phyloP scores from a whole-genome alignment of 2,888 invertebrate genomes.

The Stictocephala bisonia region DNA sequence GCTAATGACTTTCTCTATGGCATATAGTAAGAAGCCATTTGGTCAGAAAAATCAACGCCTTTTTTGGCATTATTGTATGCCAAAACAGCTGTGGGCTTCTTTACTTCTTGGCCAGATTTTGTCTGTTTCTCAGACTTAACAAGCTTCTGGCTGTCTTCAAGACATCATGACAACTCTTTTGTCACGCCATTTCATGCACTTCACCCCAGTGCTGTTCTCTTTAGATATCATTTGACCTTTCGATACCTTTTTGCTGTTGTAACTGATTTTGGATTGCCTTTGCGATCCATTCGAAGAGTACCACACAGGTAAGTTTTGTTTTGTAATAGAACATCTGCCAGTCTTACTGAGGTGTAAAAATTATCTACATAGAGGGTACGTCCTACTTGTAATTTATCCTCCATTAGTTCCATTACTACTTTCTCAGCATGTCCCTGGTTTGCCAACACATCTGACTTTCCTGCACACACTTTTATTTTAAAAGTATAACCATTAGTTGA shows the following conservation, averaged over 20 bases:
- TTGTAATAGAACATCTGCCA: conserved; percentile 50
- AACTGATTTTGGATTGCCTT: conserved; percentile 51
- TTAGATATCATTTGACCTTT: too few species aligned
- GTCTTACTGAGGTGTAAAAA: conserved; percentile 53
- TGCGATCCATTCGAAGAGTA: conserved; percentile 50
- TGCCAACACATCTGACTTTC: conserved; percentile 55
- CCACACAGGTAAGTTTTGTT: conserved; percentile 54
- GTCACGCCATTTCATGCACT: too few species aligned
- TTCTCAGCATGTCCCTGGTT: conserved; percentile 58
- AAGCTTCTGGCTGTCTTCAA: neutral
- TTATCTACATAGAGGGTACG: too few species aligned
- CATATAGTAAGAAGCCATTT: too few species aligned
- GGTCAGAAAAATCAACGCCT: too few species aligned
- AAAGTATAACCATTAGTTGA: conserved; percentile 52
- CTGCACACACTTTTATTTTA: too few species aligned
- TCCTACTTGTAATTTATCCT: conserved; percentile 54
- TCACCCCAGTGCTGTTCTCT: neutral
- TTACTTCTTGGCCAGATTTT: neutral
- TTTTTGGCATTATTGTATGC: too few species aligned
- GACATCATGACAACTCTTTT: too few species aligned
- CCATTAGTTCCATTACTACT: conserved; percentile 56
- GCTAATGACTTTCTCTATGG: neutral
- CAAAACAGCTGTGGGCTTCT: too few species aligned
- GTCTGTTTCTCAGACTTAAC: neutral
- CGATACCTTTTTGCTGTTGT: conserved; percentile 48